Evolutionary conservation across 2,113 vertebrate genomes (phyloP).

Genomic region (Cynoglossus semilaevis): DNA sequence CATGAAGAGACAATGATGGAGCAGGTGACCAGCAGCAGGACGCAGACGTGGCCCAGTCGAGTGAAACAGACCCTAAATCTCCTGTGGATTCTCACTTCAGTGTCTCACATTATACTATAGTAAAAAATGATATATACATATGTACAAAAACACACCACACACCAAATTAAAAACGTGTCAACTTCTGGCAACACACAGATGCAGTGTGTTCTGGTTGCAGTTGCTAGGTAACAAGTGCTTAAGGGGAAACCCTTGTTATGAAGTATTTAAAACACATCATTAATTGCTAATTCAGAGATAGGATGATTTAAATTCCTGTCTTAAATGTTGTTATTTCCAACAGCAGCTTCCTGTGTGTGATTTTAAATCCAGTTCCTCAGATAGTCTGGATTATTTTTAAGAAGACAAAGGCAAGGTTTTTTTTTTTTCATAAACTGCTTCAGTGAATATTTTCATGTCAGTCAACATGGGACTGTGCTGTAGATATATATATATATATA

Average conservation of each 20-base stretch:
- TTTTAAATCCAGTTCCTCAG: constrained; percentile 3
- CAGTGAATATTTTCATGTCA: neutral
- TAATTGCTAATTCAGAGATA: constrained; percentile 68
- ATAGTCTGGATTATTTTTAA: constrained; percentile 1
- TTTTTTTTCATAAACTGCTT: neutral
- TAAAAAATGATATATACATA: neutral
- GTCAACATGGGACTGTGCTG: too few relatives aligned
- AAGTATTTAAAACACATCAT: constrained; percentile 74
- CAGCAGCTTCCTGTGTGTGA: neutral
- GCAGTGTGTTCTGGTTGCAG: constrained; percentile 65
- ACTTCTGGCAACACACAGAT: constrained; percentile 44
- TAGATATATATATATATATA: too few relatives aligned
- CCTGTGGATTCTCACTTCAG: constrained; percentile 8
- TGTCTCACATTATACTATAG: constrained; percentile 8
- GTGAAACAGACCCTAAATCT: constrained; percentile 35
- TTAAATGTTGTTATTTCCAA: constrained; percentile 18
- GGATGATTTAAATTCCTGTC: constrained; percentile 32
- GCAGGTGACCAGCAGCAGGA: constrained; percentile 39
- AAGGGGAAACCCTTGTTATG: constrained; percentile 73
- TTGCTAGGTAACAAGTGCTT: constrained; percentile 81
- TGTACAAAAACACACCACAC: constrained; percentile 3
- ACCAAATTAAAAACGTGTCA: constrained; percentile 55
- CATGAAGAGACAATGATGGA: constrained; percentile 51
- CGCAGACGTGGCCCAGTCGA: constrained; percentile 29
- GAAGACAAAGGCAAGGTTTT: neutral